Conservation (phyloP, 2,113 vertebrate species). For the Hylia prasina region DNA sequence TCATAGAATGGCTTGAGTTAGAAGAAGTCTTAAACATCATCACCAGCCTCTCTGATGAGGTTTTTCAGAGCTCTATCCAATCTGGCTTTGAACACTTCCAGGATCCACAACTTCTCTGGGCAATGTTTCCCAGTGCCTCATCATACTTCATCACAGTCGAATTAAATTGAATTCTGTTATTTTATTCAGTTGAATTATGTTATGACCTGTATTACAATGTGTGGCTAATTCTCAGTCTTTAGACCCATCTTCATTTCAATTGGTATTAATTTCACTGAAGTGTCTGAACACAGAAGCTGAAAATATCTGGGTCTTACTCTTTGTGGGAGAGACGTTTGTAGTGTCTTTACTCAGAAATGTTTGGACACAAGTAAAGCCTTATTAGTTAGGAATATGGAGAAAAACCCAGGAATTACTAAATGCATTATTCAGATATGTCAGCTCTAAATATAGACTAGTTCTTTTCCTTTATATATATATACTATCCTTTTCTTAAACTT, state of each 20-base stretch:
- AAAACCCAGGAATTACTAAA: not conserved
- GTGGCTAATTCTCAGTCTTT: not conserved
- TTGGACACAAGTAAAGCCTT: not conserved
- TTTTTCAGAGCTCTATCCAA: not conserved
- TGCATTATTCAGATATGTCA: not conserved
- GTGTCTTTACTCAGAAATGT: not conserved
- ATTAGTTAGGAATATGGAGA: not conserved
- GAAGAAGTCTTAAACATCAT: not conserved
- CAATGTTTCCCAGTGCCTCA: not conserved
- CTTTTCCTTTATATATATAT: not conserved
- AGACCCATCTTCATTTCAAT: not conserved
- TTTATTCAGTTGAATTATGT: not conserved
- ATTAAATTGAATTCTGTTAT: not conserved
- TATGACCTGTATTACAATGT: not conserved
- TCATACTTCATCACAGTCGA: not conserved
- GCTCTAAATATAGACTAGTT: not conserved
- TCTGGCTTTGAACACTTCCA: not conserved
- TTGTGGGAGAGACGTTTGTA: not conserved
- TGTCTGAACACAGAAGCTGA: not conserved
- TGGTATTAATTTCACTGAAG: not conserved
- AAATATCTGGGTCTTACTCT: not conserved
- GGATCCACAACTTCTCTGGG: not conserved
- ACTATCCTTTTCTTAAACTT: not conserved
- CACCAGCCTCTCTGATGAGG: not conserved
- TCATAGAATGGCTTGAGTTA: not conserved